Base-by-base conservation (phyloP, 2,113 vertebrate species). In the Riparia riparia region DNA sequence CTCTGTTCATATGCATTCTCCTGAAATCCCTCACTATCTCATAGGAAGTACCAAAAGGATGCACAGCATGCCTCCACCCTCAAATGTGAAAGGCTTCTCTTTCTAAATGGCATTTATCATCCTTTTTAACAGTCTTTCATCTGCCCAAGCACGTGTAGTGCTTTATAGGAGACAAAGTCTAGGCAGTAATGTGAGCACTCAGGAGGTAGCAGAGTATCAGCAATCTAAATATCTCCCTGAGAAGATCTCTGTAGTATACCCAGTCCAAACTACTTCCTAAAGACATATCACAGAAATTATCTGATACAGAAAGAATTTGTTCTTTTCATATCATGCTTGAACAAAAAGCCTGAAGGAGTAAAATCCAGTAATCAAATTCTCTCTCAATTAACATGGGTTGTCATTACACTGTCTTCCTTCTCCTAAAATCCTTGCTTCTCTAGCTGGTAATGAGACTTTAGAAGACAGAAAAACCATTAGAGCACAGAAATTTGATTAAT, bases 61-160 rank as follows among this genome's bases (percentile, higher is more conserved):
- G 14, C 28, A 86, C 29, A 69, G n/a, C 17, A 28, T 54, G 47
- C 41, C 6, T 88, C 24, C 31, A 28, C 26, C 14, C 6, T 78
- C 53, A 29, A 31, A 54, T 89, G 78, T 41, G 8, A 37, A 80
- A 81, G 58, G 6, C 14, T 58, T 63, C 22, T 81, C 24, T 56
- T 72, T 72, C 45, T 83, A 76, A 76, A 65, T 68, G 14, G 4
- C 21, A 28, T 58, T 79, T 82, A 34, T 63, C 22, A 39, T 65
- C 9, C 64, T 74, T 82, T n/a, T 8, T 44, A 60, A 37, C 7
- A 82, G 32, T 26, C 8, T 74, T 31, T 82, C 72, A 7, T 71
- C 29, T 77, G 41, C 7, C 11, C 49, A 51, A 58, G 17, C 8
- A 72, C 0, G 0, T 45, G 28, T 21, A 73, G 13, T 49, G 8